These are phyloP conservation scores for Drosophila ambigua DNA, from an alignment of 1,140 invertebrate species.

Conservation along the genomic window DNA sequence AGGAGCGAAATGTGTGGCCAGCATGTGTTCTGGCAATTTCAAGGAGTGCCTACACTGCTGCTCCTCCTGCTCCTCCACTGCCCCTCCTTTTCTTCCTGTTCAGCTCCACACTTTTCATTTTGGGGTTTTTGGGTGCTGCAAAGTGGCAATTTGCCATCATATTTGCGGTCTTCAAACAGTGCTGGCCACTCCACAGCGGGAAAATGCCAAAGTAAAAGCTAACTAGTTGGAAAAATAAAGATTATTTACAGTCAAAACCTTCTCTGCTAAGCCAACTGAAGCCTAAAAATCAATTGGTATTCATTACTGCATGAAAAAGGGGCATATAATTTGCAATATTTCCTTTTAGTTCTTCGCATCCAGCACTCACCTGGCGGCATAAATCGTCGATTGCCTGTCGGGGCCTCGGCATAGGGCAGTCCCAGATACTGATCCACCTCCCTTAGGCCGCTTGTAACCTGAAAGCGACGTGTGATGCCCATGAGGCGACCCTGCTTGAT, in stretches of 20 bases:
- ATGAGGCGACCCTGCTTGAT: constrained; percentile 86
- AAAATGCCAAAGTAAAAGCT: neutral
- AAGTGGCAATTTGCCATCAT: constrained; percentile 71
- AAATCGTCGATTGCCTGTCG: constrained; percentile 91
- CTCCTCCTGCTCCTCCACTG: neutral
- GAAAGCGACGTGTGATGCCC: constrained; percentile 86
- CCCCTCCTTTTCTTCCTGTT: neutral
- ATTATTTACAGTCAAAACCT: too few relatives aligned
- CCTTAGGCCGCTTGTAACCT: constrained; percentile 84
- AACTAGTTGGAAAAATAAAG: constrained; percentile 11
- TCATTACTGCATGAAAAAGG: too few relatives aligned
- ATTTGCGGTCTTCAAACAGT: constrained; percentile 45
- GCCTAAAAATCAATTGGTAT: neutral
- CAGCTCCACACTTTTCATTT: constrained; percentile 28
- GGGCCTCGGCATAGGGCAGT: constrained; percentile 96
- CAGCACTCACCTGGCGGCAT: constrained; percentile 90
- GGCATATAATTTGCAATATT: neutral
- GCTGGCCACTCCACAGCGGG: constrained; percentile 1
- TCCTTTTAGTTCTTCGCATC: neutral
- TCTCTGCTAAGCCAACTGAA: neutral
- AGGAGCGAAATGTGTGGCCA: constrained; percentile 25
- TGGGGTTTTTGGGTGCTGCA: constrained; percentile 28
- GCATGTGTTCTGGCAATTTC: constrained; percentile 38
- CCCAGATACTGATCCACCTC: constrained; percentile 88
- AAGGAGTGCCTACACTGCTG: constrained; percentile 13